Evolutionary conservation across 92 coral and sea anemone species (phyloP).

Genomic region (Hydrozoanthus gracilis): DNA sequence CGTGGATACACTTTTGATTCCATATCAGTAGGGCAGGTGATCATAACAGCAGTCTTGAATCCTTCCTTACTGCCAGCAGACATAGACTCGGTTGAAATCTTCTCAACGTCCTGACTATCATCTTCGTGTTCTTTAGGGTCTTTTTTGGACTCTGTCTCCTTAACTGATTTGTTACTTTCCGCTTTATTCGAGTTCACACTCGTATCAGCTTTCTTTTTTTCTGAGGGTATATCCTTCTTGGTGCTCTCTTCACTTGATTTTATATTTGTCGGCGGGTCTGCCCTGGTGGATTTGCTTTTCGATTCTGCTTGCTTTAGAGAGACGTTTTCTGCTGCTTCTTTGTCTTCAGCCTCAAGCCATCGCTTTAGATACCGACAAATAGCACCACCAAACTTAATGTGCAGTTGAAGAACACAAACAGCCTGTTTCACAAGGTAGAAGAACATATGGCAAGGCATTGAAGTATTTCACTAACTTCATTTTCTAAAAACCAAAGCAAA

Average conservation of each 20-base stretch:
- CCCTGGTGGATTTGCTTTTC: conserved; percentile 13
- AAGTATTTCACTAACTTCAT: too few relatives aligned
- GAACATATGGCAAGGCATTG: too few relatives aligned
- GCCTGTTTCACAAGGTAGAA: conserved; percentile 57
- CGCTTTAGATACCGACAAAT: conserved; percentile 91
- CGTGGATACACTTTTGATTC: background rate
- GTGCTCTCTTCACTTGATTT: conserved; percentile 14
- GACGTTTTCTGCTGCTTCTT: background rate
- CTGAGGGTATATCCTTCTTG: conserved; percentile 23
- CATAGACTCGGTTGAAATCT: background rate
- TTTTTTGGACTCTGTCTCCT: background rate
- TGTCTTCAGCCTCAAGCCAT: conserved; percentile 89
- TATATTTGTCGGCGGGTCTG: conserved; percentile 2
- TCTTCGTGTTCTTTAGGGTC: background rate
- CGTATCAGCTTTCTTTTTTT: conserved; percentile 18
- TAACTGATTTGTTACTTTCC: background rate
- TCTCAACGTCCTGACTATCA: background rate
- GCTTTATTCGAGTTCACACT: conserved; percentile 13
- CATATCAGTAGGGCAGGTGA: background rate
- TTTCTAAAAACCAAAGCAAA: too few relatives aligned
- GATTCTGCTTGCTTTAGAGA: conserved; percentile 21
- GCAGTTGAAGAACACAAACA: conserved; percentile 80
- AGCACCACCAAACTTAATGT: conserved; percentile 91
- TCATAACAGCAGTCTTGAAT: background rate
- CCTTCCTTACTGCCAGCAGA: background rate